Evolutionary conservation across 2,888 invertebrate species (phyloP), one percentile per base, ranked within the genome.

Genomic region (Protodeltote pygarga): DNA sequence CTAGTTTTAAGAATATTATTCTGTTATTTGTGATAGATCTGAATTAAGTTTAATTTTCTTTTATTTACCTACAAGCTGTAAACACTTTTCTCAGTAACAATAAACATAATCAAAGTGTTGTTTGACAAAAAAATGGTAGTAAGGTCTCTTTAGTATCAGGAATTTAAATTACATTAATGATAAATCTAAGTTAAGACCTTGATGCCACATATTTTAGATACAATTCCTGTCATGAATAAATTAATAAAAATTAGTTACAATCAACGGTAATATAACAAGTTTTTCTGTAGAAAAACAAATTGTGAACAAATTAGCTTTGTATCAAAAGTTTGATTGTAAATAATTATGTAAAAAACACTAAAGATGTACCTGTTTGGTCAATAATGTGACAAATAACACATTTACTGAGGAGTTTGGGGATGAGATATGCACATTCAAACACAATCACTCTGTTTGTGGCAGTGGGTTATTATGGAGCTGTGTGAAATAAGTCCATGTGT

Each of bases 401-500:
- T 58, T 35, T 33, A 63, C 38, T 42, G 44, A n/a, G n/a, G n/a
- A n/a, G n/a, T n/a, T n/a, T n/a, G n/a, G n/a, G n/a, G n/a, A n/a
- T n/a, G 23, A 54, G 49, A 39, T 47, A 29, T 47, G 34, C 50
- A 54, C 65, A 45, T 45, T 29, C 27, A 39, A 39, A 38, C 17
- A 25, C 27, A 27, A 29, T 39, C 32, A 39, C 20, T 35, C n/a
- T 31, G 27, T 28, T 33, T 44, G 24, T 25, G 29, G 28, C 32
- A 42, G 31, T 29, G 32, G 27, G 28, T 48, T 41, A 44, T 19
- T 41, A 50, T 39, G 50, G 34, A 25, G 38, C 41, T 42, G 32
- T 41, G 25, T 44, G 39, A 37, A 38, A 57, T 45, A 32, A 48
- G 38, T 61, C 49, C 67, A 76, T 72, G 70, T 76, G 72, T 71